These are phyloP conservation scores for Todiramphus saurophagus DNA, from an alignment of 2,113 vertebrate species.

Conservation along the genomic window DNA sequence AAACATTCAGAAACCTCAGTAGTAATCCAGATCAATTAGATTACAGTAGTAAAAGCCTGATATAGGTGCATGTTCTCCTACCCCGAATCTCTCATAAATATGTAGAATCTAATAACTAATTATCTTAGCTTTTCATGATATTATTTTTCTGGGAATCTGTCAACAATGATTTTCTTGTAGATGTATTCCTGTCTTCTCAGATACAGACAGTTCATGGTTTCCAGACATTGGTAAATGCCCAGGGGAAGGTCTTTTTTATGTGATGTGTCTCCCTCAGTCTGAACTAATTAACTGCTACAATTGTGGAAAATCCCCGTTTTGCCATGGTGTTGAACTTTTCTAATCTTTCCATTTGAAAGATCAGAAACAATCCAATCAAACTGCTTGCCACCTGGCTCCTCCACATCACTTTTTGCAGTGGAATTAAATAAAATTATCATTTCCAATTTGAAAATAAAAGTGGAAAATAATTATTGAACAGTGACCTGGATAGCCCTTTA, in stretches of 20 bases:
- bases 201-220: not conserved
- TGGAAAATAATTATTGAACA: not conserved
- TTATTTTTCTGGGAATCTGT: conserved; percentile 41
- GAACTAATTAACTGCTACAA: conserved; percentile 37
- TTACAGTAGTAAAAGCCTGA: not conserved
- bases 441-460: conserved; percentile 25
- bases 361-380: conserved; percentile 5
- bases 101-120: conserved; percentile 31
- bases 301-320: conserved; percentile 16
- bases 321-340: not conserved
- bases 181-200: not conserved
- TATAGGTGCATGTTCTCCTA: not conserved
- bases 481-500: not conserved
- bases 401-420: not conserved
- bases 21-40: conserved; percentile 21
- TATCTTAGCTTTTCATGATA: conserved; percentile 26
- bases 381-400: not conserved
- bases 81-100: not conserved
- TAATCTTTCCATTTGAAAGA: not conserved
- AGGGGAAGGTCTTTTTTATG: not conserved
- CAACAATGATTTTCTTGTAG: conserved; percentile 20
- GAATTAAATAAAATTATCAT: not conserved
- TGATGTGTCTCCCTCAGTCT: not conserved
- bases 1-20: not conserved
- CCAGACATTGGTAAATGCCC: not conserved